Conservation (phyloP, 2,888 invertebrate species). For the Synanthedon andrenaeformis region DNA sequence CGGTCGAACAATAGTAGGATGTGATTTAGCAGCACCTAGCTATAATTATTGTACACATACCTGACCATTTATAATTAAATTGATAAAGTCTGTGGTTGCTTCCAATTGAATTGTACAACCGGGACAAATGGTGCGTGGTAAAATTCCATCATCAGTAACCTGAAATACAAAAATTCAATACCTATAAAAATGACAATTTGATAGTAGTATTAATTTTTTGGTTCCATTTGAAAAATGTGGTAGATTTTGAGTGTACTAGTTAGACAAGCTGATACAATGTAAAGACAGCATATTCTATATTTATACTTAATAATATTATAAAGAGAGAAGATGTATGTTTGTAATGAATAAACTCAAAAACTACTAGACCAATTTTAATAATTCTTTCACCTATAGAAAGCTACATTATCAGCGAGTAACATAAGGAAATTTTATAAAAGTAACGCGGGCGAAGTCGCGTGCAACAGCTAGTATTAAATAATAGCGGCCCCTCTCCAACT, state of each 20-base stretch:
- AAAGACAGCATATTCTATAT: background rate
- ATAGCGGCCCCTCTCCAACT: no score
- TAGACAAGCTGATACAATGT: background rate
- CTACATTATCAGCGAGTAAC: no score
- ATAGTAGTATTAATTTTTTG: background rate
- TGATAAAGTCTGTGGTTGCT: slow-evolving; percentile 79
- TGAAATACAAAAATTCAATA: slow-evolving; percentile 29
- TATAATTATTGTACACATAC: slow-evolving; percentile 17
- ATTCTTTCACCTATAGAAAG: no score
- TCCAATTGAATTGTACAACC: slow-evolving; percentile 82
- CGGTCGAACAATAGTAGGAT: no score
- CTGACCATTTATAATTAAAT: slow-evolving; percentile 78
- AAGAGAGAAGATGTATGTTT: no score
- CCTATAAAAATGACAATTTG: background rate
- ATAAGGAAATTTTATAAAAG: no score
- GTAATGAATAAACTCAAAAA: no score
- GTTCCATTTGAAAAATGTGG: background rate
- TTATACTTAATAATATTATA: no score
- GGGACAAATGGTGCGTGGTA: slow-evolving; percentile 80
- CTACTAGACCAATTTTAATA: no score
- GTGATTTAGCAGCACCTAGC: background rate
- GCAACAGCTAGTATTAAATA: no score
- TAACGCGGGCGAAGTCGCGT: no score
- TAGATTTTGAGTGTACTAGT: background rate
- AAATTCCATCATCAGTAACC: slow-evolving; percentile 77